phyloP scores from a whole-genome alignment of 2,797 vertebrate species.

The Acridotheres tristis region DNA sequence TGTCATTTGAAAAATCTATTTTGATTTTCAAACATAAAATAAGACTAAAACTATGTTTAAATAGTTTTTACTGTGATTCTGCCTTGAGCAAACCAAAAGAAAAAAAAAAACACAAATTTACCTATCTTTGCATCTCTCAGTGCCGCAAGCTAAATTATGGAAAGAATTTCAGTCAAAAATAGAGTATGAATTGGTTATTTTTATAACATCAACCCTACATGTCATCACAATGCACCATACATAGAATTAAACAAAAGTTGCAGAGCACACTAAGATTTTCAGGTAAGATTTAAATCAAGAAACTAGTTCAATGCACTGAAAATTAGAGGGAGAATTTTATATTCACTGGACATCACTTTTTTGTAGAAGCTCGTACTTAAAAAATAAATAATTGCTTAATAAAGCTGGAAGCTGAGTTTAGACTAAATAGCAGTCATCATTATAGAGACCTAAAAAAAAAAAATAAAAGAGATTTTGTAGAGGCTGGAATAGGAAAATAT shows the following conservation, averaged over 20 bases:
- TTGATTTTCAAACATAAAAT: neutral
- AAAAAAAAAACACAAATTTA: neutral
- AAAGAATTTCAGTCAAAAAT: neutral
- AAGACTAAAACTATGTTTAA: neutral
- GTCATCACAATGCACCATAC: neutral
- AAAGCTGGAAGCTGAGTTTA: neutral
- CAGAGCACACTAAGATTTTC: neutral
- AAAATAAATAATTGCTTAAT: neutral
- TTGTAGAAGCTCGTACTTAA: neutral
- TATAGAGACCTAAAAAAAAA: neutral
- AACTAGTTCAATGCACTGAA: neutral
- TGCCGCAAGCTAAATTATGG: neutral
- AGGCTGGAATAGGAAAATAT: neutral
- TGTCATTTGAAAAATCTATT: neutral
- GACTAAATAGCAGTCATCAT: neutral
- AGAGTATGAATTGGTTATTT: neutral
- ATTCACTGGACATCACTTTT: neutral
- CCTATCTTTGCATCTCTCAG: neutral
- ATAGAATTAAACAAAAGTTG: neutral
- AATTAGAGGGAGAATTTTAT: neutral
- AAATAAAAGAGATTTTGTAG: neutral
- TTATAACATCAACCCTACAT: neutral
- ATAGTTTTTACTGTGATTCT: neutral
- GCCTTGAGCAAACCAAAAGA: neutral
- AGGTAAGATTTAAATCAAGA: neutral